Evolutionary conservation across 1,140 invertebrate species (phyloP).

Genomic region (Hyles vespertilio): DNA sequence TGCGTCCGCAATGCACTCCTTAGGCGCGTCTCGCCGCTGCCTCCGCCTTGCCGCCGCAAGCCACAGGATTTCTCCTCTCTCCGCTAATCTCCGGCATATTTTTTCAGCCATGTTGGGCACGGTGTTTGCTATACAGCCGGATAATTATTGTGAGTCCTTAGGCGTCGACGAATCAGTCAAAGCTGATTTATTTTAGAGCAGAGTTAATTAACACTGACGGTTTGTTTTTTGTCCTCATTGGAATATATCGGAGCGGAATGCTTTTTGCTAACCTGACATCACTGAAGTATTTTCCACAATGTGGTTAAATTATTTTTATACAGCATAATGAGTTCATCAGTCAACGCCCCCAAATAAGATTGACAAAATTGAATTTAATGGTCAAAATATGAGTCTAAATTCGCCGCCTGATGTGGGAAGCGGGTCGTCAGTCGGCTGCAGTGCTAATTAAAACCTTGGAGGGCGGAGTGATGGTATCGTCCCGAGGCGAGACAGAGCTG

Average conservation of each 20-base stretch:
- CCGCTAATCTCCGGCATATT: conserved; percentile 19
- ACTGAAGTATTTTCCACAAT: no score
- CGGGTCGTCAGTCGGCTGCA: conserved; percentile 7
- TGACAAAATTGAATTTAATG: neutral
- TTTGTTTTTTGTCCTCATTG: no score
- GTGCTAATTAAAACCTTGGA: conserved; percentile 46
- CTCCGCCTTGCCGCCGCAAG: conserved; percentile 5
- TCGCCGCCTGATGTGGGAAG: conserved; percentile 8
- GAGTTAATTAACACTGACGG: no score
- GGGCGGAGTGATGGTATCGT: conserved; percentile 10
- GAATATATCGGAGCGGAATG: no score
- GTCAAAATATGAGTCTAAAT: conserved; percentile 6
- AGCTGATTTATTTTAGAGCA: no score
- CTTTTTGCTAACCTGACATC: no score
- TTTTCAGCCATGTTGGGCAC: neutral
- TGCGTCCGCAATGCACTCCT: conserved; percentile 47
- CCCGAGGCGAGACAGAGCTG: conserved; percentile 13
- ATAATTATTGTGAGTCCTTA: no score
- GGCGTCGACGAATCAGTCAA: no score
- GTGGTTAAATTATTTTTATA: no score
- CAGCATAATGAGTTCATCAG: no score
- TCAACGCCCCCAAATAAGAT: neutral
- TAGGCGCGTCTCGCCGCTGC: conserved; percentile 14
- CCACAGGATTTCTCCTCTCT: conserved; percentile 17
- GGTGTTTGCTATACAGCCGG: no score